Evolutionary conservation across 2,113 vertebrate genomes (phyloP), one percentile per base, ranked within the genome.

Genomic region (Corvus cornix): DNA sequence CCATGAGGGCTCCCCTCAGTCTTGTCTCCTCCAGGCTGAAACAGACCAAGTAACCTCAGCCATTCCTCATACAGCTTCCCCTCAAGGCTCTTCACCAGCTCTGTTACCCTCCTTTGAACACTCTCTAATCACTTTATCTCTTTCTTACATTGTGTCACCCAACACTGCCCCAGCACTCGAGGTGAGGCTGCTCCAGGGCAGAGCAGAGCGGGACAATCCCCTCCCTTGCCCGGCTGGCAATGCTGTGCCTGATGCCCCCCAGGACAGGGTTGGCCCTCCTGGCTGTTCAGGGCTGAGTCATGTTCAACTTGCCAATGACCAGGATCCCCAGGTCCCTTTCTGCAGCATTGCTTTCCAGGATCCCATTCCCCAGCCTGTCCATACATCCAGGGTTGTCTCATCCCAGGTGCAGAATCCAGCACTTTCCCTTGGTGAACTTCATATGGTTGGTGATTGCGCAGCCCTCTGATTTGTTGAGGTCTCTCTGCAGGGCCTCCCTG

Each of bases 301-400:
- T 4, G 6, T 30, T 41, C 4, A 49, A 1, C 5, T 41, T 41
- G 51, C 1, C 51, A 39, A 0, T 0, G 0, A 28, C 35, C 13
- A 58, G 60, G 35, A 49, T 1, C 3, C 22, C 7, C 39, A 46
- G 22, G 11, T 6, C 33, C 3, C 17, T 53, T 21, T 28, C 58
- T 5, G 2, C 6, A 5, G n/a, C 23, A 7, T 19, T 66, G 43
- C 23, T 16, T 0, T 0, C 28, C 51, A 49, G 19, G 1, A 10
- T 24, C 43, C 1, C 19, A 41, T 30, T 56, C 24, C 41, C 19
- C 51, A 66, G 19, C 1, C 30, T 24, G 24, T 49, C 15, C 0
- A 0, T 48, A 20, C 12, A n/a, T 6, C 23, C 51, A 74, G 43
- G 12, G 4, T 2, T 67, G 11, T 53, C 26, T 26, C 16, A 7